These are phyloP conservation scores for Manduca sexta DNA, from an alignment of 1,140 invertebrate genomes.

Conservation along the genomic window DNA sequence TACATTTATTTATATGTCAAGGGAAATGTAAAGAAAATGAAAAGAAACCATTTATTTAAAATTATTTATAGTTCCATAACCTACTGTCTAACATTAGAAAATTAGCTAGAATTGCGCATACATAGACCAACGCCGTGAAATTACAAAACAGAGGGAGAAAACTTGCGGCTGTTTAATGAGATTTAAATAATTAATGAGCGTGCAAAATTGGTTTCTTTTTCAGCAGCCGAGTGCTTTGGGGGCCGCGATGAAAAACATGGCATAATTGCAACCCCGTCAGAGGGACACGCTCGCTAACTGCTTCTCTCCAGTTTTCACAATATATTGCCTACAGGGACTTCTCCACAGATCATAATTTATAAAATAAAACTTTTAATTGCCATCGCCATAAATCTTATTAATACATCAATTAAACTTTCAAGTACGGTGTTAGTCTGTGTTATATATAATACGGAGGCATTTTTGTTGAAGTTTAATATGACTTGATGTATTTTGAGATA, in stretches of 20 bases:
- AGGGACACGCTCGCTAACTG: constrained; percentile 15
- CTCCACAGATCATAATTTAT: constrained; percentile 32
- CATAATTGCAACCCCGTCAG: constrained; percentile 56
- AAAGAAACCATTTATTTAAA: too few relatives aligned
- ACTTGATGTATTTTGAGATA: too few relatives aligned
- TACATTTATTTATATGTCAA: too few relatives aligned
- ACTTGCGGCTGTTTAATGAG: constrained; percentile 69
- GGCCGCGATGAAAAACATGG: constrained; percentile 53
- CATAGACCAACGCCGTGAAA: constrained; percentile 27
- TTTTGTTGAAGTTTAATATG: too few relatives aligned
- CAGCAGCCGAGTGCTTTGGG: constrained; percentile 32
- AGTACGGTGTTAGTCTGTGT: neutral
- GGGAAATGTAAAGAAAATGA: too few relatives aligned
- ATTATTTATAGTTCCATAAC: constrained; percentile 5
- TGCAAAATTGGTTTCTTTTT: constrained; percentile 70
- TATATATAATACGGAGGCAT: too few relatives aligned
- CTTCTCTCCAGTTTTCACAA: constrained; percentile 8
- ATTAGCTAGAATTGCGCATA: constrained; percentile 23
- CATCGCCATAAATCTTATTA: constrained; percentile 32
- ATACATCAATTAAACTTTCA: constrained; percentile 28
- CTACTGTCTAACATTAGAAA: constrained; percentile 24
- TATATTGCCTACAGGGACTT: constrained; percentile 31
- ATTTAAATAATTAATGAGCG: constrained; percentile 74
- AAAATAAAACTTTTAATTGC: constrained; percentile 40
- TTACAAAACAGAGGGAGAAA: constrained; percentile 43